These are phyloP conservation scores for Adelosebastes latens DNA, from an alignment of 2,797 vertebrate genomes.

Conservation along the genomic window DNA sequence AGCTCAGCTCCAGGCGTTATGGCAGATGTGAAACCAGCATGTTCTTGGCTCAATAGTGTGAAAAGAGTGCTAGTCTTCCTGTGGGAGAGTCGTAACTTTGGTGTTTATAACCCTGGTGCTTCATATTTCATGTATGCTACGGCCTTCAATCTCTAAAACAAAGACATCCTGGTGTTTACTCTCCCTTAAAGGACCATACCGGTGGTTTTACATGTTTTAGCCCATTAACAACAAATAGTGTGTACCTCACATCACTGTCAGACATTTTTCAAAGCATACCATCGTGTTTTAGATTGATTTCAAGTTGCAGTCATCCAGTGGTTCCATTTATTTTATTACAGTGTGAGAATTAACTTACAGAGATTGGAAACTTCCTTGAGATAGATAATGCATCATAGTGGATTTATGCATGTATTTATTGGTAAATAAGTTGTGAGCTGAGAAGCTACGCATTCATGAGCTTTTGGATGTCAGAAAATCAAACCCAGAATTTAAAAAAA, in stretches of 20 bases:
- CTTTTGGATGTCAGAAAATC: neutral
- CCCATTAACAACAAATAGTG: neutral
- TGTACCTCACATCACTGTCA: neutral
- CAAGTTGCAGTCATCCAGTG: neutral
- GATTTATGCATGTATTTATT: neutral
- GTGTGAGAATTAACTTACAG: neutral
- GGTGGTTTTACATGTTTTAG: slow-evolving; percentile 56
- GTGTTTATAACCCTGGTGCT: slow-evolving; percentile 31
- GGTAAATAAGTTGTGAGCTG: neutral
- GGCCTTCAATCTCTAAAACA: slow-evolving; percentile 19
- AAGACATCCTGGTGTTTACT: slow-evolving; percentile 46
- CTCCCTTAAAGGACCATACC: slow-evolving; percentile 28
- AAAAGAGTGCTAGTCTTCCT: slow-evolving; percentile 2
- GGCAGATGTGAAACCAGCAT: slow-evolving; percentile 32
- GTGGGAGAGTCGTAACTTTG: slow-evolving; percentile 1
- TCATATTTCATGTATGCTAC: slow-evolving; percentile 24
- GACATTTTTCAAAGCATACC: neutral
- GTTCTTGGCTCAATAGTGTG: slow-evolving; percentile 1
- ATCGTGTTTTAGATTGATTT: neutral
- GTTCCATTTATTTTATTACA: neutral
- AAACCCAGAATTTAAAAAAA: neutral
- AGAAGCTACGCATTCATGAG: neutral
- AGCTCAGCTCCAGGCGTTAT: slow-evolving; percentile 5
- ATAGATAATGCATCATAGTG: neutral
- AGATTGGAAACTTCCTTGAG: neutral